Conservation (phyloP, 2,113 vertebrate species). For the Gnathonemus echidnorhynchus region DNA sequence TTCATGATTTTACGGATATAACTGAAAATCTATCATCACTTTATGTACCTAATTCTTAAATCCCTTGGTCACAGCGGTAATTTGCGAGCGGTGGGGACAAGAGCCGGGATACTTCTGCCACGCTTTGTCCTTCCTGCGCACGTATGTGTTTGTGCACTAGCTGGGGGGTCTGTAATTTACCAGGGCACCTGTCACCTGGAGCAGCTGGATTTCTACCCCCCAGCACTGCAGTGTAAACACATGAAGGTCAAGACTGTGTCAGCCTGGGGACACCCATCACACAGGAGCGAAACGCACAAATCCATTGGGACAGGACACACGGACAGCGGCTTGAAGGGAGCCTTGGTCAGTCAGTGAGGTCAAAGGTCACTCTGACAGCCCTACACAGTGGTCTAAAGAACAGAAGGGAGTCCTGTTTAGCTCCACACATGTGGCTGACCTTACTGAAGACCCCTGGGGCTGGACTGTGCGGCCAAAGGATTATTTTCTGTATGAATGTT, state of each 20-base stretch:
- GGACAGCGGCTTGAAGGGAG: neutral
- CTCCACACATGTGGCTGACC: neutral
- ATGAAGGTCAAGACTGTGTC: neutral
- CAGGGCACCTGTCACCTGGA: neutral
- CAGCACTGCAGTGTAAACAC: neutral
- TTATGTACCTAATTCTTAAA: neutral
- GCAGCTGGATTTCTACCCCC: neutral
- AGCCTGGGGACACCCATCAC: neutral
- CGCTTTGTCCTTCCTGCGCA: neutral
- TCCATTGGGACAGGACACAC: neutral
- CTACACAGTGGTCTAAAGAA: neutral
- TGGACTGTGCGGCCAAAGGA: neutral
- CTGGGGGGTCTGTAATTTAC: neutral
- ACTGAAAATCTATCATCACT: neutral
- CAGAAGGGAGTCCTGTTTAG: neutral
- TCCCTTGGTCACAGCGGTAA: neutral
- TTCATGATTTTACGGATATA: neutral
- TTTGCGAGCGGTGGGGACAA: neutral
- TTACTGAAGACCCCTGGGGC: neutral
- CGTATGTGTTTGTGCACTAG: neutral
- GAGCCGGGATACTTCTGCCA: neutral
- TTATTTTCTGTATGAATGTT: neutral
- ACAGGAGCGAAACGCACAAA: neutral
- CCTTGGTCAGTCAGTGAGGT: neutral
- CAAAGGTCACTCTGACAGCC: neutral